Evolutionary conservation across 2,113 vertebrate species (phyloP).

Genomic region (Chauna torquata): DNA sequence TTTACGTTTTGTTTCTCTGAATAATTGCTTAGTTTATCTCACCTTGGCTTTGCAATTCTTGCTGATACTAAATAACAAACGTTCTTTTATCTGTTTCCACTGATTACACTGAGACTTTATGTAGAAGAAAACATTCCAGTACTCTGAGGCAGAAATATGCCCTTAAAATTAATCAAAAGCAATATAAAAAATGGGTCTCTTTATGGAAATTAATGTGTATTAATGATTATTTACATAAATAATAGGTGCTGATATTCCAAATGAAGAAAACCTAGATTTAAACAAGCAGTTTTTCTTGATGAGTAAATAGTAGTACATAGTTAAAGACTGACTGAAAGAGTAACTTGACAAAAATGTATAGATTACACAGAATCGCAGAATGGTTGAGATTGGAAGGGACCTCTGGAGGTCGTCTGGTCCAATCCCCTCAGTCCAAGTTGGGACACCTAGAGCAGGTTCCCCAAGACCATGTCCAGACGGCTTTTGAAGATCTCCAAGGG

Average conservation of each 20-base stretch:
- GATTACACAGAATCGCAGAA: background rate
- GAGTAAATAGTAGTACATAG: background rate
- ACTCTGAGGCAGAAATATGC: background rate
- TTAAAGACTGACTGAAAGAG: background rate
- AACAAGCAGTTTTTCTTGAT: background rate
- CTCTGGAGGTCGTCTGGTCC: background rate
- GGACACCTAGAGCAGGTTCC: background rate
- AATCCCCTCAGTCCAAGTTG: background rate
- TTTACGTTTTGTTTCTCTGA: background rate
- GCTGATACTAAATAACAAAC: background rate
- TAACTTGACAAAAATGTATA: background rate
- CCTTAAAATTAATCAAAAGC: background rate
- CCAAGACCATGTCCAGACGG: background rate
- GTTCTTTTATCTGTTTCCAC: background rate
- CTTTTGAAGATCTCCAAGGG: too few relatives aligned
- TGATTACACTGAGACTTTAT: background rate
- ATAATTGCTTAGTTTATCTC: background rate
- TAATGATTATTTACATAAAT: background rate
- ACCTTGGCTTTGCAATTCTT: background rate
- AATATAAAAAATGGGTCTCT: background rate
- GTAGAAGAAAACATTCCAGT: background rate
- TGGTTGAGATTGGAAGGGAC: background rate
- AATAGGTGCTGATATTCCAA: background rate
- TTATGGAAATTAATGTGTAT: background rate
- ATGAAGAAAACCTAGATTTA: background rate